Evolutionary conservation across 2,113 vertebrate species (phyloP), one percentile per base, ranked within the genome.

Genomic region (Melozone crissalis): DNA sequence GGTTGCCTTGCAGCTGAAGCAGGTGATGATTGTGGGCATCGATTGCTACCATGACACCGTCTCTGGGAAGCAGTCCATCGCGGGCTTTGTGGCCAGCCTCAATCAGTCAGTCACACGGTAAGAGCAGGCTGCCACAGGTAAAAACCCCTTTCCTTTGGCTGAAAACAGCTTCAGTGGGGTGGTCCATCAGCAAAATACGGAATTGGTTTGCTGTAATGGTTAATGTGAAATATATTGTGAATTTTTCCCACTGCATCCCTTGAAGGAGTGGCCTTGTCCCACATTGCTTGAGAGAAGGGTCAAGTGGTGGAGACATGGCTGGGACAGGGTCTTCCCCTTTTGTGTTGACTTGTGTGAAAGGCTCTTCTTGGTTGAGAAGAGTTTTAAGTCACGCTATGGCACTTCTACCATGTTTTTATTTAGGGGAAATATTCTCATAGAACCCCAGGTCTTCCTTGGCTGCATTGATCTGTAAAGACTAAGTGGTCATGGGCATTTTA

Each of bases 1-100:
- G 13, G 21, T 91, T 87, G 21, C 51, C 5, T 94, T 87, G 61
- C 93, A 99, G 99, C 97, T 99, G 59, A 99, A 99, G 68, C 98
- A 99, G 35, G 96, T 99, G 17, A 99, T 99, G 99, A 93, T 99
- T 17, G 99, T 99, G 75, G 99, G 99, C 79, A 99, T 99, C 10
- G 99, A 99, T 46, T 99, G 99, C 65, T 99, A 99, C 97, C 99
- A 99, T 18, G 99, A 99, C 94, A 98, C 90, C 5, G 28, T 97
- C 20, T 94, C 98, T 30, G 99, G 99, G 14, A 98, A 96, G 83
- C 96, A 98, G 46, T 99, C 99, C 7, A 97, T 99, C 7, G 99
- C 98, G 2, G 99, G 98, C 18, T 98, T 99, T 55, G 99, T 99
- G 10, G 98, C 99, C 37, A 99, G 99, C 92, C 98, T 99, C 46